Evolutionary conservation across 2,113 vertebrate genomes (phyloP), one percentile per base, ranked within the genome.

Genomic region (Pyrgilauda ruficollis): DNA sequence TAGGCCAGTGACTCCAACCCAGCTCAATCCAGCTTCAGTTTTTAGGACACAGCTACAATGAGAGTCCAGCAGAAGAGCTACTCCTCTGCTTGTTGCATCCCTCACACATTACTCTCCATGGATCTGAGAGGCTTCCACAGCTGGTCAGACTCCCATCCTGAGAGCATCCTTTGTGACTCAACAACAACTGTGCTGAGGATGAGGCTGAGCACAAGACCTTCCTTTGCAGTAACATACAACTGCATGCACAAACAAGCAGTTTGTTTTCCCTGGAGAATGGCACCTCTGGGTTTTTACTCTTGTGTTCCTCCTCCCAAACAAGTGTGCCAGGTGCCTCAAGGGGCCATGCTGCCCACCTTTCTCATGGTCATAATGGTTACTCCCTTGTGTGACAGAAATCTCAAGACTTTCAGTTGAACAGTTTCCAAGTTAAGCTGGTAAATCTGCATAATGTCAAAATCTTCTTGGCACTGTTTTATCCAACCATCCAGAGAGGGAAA

Each of bases 1-100:
- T 73, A n/a, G 73, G 89, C 94, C 93, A 97, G 77, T 68, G 74
- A 95, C 84, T 95, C 87, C 87, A 95, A 83, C 80, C 94, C 87
- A 94, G 94, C 49, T 95, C 89, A 90, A 89, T 95, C 93, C 89
- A 96, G 93, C 95, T 92, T 93, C 46, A 83, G 44, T 68, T 84
- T 91, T 72, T 53, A 87, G 89, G 84, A 87, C 84, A 43, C 12
- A 79, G 67, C 49, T 79, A 68, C 37, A 79, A 7, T 8, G 41
- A 87, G 31, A 94, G 61, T 47, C 84, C 80, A 46, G 9, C 59
- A 79, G 76, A 49, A 66, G 73, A 75, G 79, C 87, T 75, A 33
- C 41, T 95, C 58, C 58, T 84, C 59, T 66, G 41, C 74, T 69
- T 76, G 56, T 52, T 89, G 23, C 41, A 35, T 55, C 84, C 79